Conservation (phyloP, 2,888 invertebrate species). For the Drosophila rellima region DNA sequence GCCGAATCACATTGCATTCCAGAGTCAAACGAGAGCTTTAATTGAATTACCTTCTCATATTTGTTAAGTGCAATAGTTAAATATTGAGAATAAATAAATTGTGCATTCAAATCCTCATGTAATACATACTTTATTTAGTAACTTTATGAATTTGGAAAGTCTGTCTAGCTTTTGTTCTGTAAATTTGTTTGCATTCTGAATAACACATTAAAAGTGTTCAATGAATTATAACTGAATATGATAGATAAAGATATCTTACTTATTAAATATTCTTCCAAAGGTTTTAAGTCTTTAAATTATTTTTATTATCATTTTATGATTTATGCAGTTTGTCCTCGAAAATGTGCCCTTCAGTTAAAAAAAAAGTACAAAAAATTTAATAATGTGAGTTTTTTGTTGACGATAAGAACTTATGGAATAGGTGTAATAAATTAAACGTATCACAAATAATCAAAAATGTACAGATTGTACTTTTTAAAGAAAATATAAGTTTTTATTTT, state of each 20-base stretch:
- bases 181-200: too few species aligned
- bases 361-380: conserved; percentile 20
- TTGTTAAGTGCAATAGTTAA: conserved; percentile 1
- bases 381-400: conserved; percentile 11
- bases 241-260: neutral
- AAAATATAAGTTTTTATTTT: neutral
- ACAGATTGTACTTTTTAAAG: conserved; percentile 19
- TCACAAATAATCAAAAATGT: conserved; percentile 35
- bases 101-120: neutral
- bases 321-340: conserved; percentile 22
- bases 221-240: neutral
- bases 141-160: neutral
- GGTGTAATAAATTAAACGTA: conserved; percentile 26
- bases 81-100: neutral
- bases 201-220: neutral
- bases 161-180: neutral
- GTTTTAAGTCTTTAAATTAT: neutral
- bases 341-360: conserved; percentile 29
- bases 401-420: conserved; percentile 30
- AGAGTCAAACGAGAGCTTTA: conserved; percentile 7
- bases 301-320: conserved; percentile 4
- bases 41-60: neutral
- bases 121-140: neutral
- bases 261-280: neutral
- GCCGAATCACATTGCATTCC: neutral